Conservation (phyloP, 2,888 invertebrate genomes). For the Microchrysa polita region DNA sequence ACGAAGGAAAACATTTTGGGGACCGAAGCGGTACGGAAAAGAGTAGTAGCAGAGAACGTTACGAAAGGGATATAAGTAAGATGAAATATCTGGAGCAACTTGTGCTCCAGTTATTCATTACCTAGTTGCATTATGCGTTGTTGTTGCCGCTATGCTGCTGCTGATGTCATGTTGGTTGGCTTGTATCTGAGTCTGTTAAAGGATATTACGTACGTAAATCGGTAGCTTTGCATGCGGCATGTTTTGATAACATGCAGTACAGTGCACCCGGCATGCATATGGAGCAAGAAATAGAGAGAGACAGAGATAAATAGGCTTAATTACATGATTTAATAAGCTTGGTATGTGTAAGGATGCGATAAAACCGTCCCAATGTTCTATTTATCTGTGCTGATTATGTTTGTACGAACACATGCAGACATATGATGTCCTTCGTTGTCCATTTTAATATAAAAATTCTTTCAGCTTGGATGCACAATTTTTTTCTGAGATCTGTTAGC, state of each 20-base stretch:
- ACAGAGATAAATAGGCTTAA: conserved; percentile 10
- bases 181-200: neutral
- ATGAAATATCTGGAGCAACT: conserved; percentile 25
- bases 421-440: conserved; percentile 27
- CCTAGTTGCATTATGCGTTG: conserved; percentile 31
- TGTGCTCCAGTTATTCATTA: conserved; percentile 32
- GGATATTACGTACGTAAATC: neutral
- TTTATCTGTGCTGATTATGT: conserved; percentile 33
- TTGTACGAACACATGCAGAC: conserved; percentile 26
- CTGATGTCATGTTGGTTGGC: neutral
- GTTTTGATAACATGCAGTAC: neutral
- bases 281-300: neutral
- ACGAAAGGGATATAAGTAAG: conserved; percentile 22
- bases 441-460: conserved; percentile 23
- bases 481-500: neutral
- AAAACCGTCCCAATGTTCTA: neutral
- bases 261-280: too few species aligned
- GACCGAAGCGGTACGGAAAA: neutral
- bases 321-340: conserved; percentile 20
- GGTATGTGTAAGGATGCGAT: conserved; percentile 2
- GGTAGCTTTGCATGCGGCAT: neutral
- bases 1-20: conserved; percentile 28
- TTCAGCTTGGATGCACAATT: neutral
- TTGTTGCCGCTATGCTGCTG: neutral
- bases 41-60: neutral